Evolutionary conservation across 1,140 invertebrate genomes (phyloP).

Genomic region (Pomacea maculata): DNA sequence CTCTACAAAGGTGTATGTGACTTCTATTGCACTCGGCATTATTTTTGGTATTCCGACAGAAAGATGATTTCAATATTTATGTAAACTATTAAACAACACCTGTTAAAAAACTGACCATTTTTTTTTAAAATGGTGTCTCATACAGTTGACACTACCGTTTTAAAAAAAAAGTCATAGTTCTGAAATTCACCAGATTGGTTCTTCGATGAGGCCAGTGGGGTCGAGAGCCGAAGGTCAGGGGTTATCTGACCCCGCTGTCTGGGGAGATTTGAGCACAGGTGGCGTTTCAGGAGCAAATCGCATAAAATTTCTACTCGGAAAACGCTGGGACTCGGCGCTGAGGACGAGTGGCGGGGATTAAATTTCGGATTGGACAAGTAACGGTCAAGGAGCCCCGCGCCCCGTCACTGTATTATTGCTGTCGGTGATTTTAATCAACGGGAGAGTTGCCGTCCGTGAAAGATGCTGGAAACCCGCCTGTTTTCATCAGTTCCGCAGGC

Average conservation of each 20-base stretch:
- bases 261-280: constrained; percentile 4
- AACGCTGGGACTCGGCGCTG: not conserved
- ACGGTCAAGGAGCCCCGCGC: constrained; percentile 5
- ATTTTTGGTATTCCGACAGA: no score
- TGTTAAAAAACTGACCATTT: no score
- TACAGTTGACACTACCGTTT: not conserved
- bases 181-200: constrained; percentile 1
- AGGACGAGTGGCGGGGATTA: constrained; percentile 9
- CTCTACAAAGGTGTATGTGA: no score
- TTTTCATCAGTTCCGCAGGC: not conserved
- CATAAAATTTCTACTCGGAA: constrained; percentile 17
- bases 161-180: not conserved
- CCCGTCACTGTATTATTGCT: constrained; percentile 10
- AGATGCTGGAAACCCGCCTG: constrained; percentile 2
- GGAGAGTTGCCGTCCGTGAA: not conserved
- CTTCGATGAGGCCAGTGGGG: not conserved
- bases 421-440: not conserved
- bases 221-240: constrained; percentile 12
- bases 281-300: constrained; percentile 5
- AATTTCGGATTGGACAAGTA: constrained; percentile 15
- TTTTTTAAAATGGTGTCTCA: no score
- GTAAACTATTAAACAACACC: no score
- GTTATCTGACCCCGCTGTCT: constrained; percentile 9
- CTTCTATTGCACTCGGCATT: no score
- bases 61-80: no score